phyloP scores from a whole-genome alignment of 2,888 invertebrate species.

The Andricus curvator region DNA sequence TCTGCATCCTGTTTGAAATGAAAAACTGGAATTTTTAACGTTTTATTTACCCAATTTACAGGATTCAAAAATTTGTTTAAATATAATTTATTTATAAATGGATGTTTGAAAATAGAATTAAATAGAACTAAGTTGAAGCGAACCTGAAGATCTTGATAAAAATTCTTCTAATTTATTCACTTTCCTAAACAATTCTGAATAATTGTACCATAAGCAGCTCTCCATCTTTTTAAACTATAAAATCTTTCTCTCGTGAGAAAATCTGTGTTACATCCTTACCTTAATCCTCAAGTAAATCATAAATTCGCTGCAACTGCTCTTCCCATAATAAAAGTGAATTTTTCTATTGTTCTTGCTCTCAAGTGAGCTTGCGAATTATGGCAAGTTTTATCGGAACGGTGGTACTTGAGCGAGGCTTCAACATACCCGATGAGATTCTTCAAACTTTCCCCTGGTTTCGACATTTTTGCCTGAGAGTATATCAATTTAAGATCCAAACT shows the following conservation, averaged over 20 bases:
- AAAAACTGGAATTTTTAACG: too few species aligned
- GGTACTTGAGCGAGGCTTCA: not conserved
- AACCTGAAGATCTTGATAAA: not conserved
- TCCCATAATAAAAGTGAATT: slow-evolving; percentile 31
- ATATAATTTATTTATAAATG: too few species aligned
- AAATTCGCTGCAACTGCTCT: not conserved
- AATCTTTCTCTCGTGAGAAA: slow-evolving; percentile 6
- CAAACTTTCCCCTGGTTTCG: slow-evolving; percentile 14
- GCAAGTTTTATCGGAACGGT: not conserved
- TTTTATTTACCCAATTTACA: too few species aligned
- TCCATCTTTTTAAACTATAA: not conserved
- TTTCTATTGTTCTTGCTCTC: slow-evolving; percentile 17
- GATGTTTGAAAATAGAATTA: too few species aligned
- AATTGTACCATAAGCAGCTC: not conserved
- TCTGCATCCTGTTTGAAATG: too few species aligned
- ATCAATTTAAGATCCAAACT: slow-evolving; percentile 5
- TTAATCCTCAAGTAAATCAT: not conserved
- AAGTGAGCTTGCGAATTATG: not conserved
- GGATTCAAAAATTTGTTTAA: too few species aligned
- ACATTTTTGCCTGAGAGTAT: not conserved
- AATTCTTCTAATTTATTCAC: not conserved
- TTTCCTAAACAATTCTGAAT: not conserved
- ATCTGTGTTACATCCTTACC: not conserved
- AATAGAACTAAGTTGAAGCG: too few species aligned
- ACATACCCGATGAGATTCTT: not conserved